Evolutionary conservation across 1,140 invertebrate species (phyloP).

Genomic region (Lepidurus arcticus): DNA sequence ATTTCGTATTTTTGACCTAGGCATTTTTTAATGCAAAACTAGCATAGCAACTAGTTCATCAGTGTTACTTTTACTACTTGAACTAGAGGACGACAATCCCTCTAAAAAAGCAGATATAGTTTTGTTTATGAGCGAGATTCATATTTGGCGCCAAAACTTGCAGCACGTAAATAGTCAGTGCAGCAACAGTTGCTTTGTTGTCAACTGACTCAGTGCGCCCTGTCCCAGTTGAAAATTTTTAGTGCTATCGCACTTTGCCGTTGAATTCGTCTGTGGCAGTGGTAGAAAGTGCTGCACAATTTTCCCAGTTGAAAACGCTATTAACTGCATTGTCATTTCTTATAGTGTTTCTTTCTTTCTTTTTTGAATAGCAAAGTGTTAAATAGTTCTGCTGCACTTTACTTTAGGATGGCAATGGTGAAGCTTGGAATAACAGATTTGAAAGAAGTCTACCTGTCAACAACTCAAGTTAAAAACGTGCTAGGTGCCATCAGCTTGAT

Average conservation of each 20-base stretch:
- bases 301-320: neutral
- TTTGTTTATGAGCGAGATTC: neutral
- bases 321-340: neutral
- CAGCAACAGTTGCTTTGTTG: neutral
- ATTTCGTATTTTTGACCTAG: neutral
- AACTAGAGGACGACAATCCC: neutral
- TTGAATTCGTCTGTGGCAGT: neutral
- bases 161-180: neutral
- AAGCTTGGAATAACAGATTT: too few relatives aligned
- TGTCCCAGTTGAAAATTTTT: neutral
- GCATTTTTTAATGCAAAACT: neutral
- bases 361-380: too few relatives aligned
- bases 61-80: neutral
- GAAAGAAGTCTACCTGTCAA: too few relatives aligned
- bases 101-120: neutral
- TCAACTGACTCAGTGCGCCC: neutral
- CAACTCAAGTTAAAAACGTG: too few relatives aligned
- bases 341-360: too few relatives aligned
- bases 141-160: neutral
- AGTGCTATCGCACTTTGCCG: too few relatives aligned
- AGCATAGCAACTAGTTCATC: neutral
- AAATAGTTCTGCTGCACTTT: too few relatives aligned
- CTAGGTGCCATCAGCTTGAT: too few relatives aligned
- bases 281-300: neutral
- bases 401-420: too few relatives aligned